Evolutionary conservation across 2,888 invertebrate species (phyloP).

Genomic region (Chrysolina americana): DNA sequence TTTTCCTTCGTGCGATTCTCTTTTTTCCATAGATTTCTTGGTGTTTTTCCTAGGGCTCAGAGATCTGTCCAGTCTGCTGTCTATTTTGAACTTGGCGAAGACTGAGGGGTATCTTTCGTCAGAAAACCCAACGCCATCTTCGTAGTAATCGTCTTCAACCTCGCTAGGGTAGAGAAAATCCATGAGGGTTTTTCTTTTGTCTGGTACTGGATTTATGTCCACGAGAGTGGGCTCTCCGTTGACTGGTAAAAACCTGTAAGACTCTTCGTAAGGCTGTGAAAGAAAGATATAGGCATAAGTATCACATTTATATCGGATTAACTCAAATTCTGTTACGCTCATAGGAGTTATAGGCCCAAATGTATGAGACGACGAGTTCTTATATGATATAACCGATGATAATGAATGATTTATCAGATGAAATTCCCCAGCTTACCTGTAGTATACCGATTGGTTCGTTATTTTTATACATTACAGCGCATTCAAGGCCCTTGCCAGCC

Average conservation of each 20-base stretch:
- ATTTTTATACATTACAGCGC: conserved; percentile 58
- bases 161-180: conserved; percentile 45
- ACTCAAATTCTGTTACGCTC: too few species aligned
- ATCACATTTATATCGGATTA: too few species aligned
- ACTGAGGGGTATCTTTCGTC: conserved; percentile 57
- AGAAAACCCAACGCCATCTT: conserved; percentile 39
- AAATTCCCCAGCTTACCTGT: conserved; percentile 42
- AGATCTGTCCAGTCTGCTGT: conserved; percentile 54
- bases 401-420: too few species aligned
- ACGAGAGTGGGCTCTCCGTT: conserved; percentile 55
- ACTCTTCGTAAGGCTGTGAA: conserved; percentile 56
- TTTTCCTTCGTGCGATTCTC: conserved; percentile 35
- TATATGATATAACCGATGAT: too few species aligned
- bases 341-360: too few species aligned
- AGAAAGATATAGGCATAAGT: too few species aligned
- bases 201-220: conserved; percentile 51
- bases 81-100: conserved; percentile 60
- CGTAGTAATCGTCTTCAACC: conserved; percentile 41
- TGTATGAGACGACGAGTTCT: too few species aligned
- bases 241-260: conserved; percentile 56
- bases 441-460: conserved; percentile 59
- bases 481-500: conserved; percentile 38
- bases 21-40: conserved; percentile 46
- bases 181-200: conserved; percentile 43
- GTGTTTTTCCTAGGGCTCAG: conserved; percentile 32